These are phyloP conservation scores for Corythaeola cristata DNA, from an alignment of 2,113 vertebrate genomes.

Conservation along the genomic window DNA sequence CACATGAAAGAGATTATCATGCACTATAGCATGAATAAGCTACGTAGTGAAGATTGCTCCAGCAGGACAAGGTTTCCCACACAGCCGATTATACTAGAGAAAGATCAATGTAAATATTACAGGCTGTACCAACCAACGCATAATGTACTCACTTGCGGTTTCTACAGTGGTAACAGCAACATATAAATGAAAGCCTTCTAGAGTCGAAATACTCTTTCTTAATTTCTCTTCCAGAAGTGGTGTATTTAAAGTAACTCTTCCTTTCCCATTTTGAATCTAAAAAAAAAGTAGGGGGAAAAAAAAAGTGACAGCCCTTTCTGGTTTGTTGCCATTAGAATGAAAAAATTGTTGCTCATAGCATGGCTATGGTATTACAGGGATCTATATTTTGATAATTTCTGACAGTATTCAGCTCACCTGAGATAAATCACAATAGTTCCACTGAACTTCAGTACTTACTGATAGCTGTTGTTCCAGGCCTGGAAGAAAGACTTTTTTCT, in stretches of 20 bases:
- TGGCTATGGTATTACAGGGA: fast-evolving
- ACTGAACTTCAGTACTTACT: slow-evolving; percentile 53
- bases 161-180: slow-evolving; percentile 71
- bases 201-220: not conserved
- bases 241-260: slow-evolving; percentile 50
- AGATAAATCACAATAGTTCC: not conserved
- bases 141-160: slow-evolving; percentile 72
- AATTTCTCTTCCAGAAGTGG: slow-evolving; percentile 37
- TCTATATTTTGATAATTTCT: not conserved
- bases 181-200: slow-evolving; percentile 64
- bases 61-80: not conserved
- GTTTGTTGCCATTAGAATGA: not conserved
- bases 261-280: slow-evolving; percentile 67
- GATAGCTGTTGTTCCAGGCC: slow-evolving; percentile 69
- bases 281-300: not conserved
- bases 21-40: not conserved
- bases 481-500: slow-evolving; percentile 59
- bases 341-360: not conserved
- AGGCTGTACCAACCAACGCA: not conserved
- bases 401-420: not conserved
- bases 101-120: not conserved
- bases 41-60: not conserved
- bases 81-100: not conserved
- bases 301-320: not conserved
- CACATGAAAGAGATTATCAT: not conserved